Conservation (phyloP, 2,113 vertebrate genomes). For the Chaetodon trifascialis region DNA sequence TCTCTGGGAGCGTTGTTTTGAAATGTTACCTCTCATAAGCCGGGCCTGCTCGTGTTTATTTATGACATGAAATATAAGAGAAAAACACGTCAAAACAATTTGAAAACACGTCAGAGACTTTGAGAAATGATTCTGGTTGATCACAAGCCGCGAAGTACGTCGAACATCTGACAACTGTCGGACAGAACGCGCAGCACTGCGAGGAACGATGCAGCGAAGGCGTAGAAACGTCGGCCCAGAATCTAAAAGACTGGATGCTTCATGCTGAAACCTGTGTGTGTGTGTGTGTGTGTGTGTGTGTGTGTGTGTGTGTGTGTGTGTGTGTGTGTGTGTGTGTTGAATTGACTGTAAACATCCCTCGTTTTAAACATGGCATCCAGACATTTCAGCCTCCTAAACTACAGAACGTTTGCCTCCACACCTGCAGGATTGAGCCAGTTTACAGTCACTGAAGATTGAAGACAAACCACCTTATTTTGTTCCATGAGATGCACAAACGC, state of each 20-base stretch:
- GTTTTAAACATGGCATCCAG: background rate
- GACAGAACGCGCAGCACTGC: too few relatives aligned
- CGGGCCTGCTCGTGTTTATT: constrained; percentile 18
- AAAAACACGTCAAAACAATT: constrained; percentile 11
- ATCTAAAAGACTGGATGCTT: too few relatives aligned
- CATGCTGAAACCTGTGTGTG: too few relatives aligned
- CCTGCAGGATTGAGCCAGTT: background rate
- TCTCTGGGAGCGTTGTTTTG: background rate
- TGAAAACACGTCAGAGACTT: constrained; percentile 1
- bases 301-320: too few relatives aligned
- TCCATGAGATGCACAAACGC: background rate
- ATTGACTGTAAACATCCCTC: background rate
- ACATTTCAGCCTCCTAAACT: background rate
- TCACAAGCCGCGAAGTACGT: background rate
- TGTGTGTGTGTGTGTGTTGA: background rate
- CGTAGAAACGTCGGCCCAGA: too few relatives aligned
- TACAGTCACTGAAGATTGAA: background rate
- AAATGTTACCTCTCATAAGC: background rate
- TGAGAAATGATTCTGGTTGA: background rate
- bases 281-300: too few relatives aligned
- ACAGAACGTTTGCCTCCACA: background rate
- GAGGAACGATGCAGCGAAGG: background rate
- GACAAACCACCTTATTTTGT: background rate
- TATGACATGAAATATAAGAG: constrained; percentile 4
- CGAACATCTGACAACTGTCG: background rate